Evolutionary conservation across 1,140 invertebrate species (phyloP).

Genomic region (Batillaria attramentaria): DNA sequence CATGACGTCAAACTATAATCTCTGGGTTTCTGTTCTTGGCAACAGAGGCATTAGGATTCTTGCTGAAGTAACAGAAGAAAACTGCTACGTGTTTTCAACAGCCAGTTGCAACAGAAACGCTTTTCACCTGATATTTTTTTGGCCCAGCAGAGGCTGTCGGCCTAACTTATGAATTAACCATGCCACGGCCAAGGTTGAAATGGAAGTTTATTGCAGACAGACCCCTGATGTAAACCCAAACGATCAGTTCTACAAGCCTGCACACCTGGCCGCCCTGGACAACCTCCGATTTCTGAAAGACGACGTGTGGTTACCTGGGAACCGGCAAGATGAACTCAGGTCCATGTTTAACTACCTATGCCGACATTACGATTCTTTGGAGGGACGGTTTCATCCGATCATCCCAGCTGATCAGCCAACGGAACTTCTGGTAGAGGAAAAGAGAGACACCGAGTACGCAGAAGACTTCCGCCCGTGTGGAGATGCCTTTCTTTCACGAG

Average conservation of each 20-base stretch:
- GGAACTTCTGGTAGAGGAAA: not conserved
- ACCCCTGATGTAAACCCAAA: slow-evolving; percentile 17
- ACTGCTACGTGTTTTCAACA: not conserved
- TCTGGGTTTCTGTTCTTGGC: not conserved
- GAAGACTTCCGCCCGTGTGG: not conserved
- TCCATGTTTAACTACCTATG: not conserved
- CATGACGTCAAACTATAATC: slow-evolving; percentile 4
- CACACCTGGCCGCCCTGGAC: not conserved
- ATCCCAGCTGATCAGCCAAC: not conserved
- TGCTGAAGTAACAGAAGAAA: slow-evolving; percentile 8
- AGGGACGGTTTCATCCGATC: not conserved
- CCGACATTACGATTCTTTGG: not conserved
- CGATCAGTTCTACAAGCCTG: slow-evolving; percentile 13
- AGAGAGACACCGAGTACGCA: not conserved
- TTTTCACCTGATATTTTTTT: not conserved
- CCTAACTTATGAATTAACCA: slow-evolving; percentile 26
- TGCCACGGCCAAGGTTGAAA: slow-evolving; percentile 31
- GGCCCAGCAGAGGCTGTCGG: not conserved
- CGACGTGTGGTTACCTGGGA: slow-evolving; percentile 21
- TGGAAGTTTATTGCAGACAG: slow-evolving; percentile 27
- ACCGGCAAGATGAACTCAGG: not conserved
- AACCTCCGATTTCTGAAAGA: slow-evolving; percentile 22
- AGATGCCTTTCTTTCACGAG: slow-evolving; percentile 10
- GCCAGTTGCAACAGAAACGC: not conserved
- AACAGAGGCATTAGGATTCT: not conserved